phyloP scores from a whole-genome alignment of 1,140 invertebrate genomes.

The Drosophila virilis region DNA sequence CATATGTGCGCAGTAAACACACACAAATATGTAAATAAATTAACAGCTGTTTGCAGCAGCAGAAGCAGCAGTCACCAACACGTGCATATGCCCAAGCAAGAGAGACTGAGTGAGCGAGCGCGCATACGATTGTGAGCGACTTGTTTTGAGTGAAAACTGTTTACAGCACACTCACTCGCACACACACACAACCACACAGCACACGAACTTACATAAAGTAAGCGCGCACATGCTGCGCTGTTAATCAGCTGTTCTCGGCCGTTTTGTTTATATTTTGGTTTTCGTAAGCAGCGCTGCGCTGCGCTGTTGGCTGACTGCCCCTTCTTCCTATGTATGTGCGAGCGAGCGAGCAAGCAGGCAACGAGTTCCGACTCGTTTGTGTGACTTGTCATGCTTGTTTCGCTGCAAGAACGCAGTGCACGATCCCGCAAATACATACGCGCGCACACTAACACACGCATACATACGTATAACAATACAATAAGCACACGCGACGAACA shows the following conservation, averaged over 20 bases:
- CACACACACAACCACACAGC: background rate
- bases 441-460: background rate
- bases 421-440: constrained; percentile 31
- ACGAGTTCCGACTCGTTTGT: constrained; percentile 41
- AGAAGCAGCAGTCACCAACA: constrained; percentile 66
- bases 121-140: constrained; percentile 44
- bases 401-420: constrained; percentile 57
- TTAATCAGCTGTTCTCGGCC: constrained; percentile 74
- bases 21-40: constrained; percentile 76
- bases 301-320: constrained; percentile 50
- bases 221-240: constrained; percentile 64
- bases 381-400: constrained; percentile 75
- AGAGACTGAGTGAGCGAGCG: constrained; percentile 21
- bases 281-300: constrained; percentile 64
- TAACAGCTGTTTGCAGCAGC: constrained; percentile 69
- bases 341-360: constrained; percentile 13
- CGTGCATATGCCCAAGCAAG: constrained; percentile 57
- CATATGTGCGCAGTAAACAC: constrained; percentile 60
- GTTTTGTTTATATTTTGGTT: constrained; percentile 81
- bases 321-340: constrained; percentile 63
- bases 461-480: constrained; percentile 42
- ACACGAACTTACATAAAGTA: constrained; percentile 37
- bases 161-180: constrained; percentile 28
- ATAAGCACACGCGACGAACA: constrained; percentile 54
- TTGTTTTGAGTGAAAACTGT: constrained; percentile 66